Percentiles rank a stretch among this genome's conserved stretches.
phyloP scores from a whole-genome alignment of 2,888 invertebrate species.

The Drosophila falleni region DNA sequence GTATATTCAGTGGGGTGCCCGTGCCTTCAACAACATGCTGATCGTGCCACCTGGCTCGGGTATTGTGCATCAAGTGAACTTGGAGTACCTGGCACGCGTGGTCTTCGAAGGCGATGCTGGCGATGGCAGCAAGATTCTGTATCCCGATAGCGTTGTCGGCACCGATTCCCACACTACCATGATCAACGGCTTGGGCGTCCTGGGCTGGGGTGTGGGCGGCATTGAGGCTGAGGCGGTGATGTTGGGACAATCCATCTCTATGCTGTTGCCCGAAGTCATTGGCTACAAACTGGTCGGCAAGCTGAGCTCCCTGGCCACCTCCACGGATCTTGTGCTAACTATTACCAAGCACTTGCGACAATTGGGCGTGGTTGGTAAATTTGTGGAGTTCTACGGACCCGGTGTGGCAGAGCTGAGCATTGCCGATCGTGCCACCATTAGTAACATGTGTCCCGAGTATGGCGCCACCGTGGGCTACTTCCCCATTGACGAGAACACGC shows the following conservation, averaged over 20 bases:
- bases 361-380: constrained; percentile 98
- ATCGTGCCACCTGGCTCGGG: constrained; percentile 99
- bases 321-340: constrained; percentile 98
- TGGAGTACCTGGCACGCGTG: constrained; percentile 96
- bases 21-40: constrained; percentile 97
- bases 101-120: constrained; percentile 90
- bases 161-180: constrained; percentile 99
- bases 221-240: constrained; percentile 99
- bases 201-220: constrained; percentile 98
- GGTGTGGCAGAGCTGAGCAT: constrained; percentile 96
- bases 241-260: constrained; percentile 98
- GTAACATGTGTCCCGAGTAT: constrained; percentile 99
- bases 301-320: constrained; percentile 93
- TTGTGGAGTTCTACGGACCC: constrained; percentile 99
- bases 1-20: constrained; percentile 95
- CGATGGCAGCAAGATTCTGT: constrained; percentile 87
- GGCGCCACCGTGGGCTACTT: constrained; percentile 98
- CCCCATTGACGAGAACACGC: constrained; percentile 93
- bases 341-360: constrained; percentile 98
- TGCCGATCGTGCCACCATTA: constrained; percentile 98
- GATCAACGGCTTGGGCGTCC: constrained; percentile 98
- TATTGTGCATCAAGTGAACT: constrained; percentile 99
- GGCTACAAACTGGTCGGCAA: constrained; percentile 95
- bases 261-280: constrained; percentile 98
- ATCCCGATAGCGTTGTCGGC: constrained; percentile 97